phyloP scores from a whole-genome alignment of 2,797 vertebrate genomes.

The Labroides dimidiatus region DNA sequence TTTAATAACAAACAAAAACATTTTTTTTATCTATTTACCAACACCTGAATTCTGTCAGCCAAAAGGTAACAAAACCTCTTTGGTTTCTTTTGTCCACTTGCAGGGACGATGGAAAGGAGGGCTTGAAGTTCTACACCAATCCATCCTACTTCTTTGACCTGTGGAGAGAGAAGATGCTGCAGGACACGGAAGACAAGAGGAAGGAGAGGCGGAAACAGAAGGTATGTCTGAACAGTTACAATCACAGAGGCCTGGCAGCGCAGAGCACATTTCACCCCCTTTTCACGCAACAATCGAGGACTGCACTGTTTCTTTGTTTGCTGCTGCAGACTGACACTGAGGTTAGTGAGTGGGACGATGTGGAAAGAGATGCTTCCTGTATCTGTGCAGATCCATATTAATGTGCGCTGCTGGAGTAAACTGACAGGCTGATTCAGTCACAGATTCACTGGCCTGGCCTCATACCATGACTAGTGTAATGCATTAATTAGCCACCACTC shows the following conservation, averaged over 20 bases:
- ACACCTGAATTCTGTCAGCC: not conserved
- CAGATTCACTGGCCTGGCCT: constrained; percentile 38
- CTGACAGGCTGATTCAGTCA: constrained; percentile 35
- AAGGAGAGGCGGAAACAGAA: constrained; percentile 98
- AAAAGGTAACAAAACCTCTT: not conserved
- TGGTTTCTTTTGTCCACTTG: not conserved
- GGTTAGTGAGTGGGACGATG: constrained; percentile 12
- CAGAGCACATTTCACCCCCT: not conserved
- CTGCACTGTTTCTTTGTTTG: not conserved
- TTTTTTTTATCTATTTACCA: no score
- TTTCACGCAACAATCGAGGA: not conserved
- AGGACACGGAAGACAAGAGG: constrained; percentile 97
- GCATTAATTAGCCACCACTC: constrained; percentile 61
- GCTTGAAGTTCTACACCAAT: constrained; percentile 98
- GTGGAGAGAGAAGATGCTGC: constrained; percentile 99
- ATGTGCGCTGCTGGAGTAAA: constrained; percentile 42
- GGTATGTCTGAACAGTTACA: constrained; percentile 75
- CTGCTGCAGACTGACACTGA: not conserved
- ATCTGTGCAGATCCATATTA: constrained; percentile 25
- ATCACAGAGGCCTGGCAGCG: not conserved
- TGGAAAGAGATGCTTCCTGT: constrained; percentile 16
- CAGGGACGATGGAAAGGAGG: constrained; percentile 97
- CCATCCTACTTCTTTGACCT: constrained; percentile 98
- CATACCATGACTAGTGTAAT: constrained; percentile 21
- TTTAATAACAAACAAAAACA: no score